phyloP scores from a whole-genome alignment of 2,113 vertebrate genomes.

The Butorides virescens region DNA sequence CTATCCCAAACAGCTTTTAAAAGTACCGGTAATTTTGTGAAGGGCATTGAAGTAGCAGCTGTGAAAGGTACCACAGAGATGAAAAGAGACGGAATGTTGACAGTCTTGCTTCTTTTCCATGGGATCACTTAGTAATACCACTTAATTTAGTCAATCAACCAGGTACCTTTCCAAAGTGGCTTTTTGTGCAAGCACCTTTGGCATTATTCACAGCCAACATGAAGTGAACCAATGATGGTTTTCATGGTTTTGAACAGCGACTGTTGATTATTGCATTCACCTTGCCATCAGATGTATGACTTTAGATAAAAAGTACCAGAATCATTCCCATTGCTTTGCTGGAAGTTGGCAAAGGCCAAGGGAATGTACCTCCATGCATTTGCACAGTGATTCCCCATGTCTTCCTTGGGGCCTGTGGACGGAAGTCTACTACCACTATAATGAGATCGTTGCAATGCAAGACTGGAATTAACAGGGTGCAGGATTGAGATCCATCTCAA shows the following conservation, averaged over 20 bases:
- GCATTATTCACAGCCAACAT: background rate
- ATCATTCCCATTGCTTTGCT: conserved; percentile 1
- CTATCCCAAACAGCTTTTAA: background rate
- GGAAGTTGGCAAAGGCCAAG: background rate
- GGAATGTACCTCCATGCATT: background rate
- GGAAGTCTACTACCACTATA: background rate
- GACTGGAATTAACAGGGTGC: background rate
- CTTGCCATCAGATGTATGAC: conserved; percentile 15
- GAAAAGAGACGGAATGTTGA: background rate
- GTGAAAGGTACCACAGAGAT: background rate
- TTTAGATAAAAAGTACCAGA: conserved; percentile 21
- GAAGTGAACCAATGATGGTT: background rate
- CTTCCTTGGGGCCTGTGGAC: background rate
- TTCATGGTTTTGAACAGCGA: conserved; percentile 1
- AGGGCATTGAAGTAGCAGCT: conserved; percentile 16
- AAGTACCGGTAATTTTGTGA: background rate
- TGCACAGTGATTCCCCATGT: background rate
- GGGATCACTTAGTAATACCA: background rate
- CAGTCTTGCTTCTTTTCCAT: background rate
- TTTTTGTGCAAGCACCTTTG: background rate
- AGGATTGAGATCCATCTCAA: background rate
- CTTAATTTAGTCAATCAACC: background rate
- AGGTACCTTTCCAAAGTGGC: background rate
- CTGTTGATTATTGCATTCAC: background rate
- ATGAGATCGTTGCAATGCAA: background rate